Percentiles rank a stretch among this genome's conserved stretches.
Evolutionary conservation across 2,888 invertebrate species (phyloP).

Genomic region (Adelphocoris suturalis): DNA sequence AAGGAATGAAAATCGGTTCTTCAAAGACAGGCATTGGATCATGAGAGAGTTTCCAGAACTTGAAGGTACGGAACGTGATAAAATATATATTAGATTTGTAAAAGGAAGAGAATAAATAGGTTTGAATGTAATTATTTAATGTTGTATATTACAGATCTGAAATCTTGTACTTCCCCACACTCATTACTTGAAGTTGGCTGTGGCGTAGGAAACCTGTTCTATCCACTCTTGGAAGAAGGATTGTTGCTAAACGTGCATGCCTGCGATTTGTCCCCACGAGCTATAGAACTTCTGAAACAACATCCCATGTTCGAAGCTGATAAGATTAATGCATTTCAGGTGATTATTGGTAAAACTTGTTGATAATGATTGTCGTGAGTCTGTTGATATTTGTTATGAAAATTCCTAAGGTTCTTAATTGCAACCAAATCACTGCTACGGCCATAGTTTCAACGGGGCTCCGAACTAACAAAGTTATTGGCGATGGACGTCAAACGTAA

Average conservation of each 20-base stretch:
- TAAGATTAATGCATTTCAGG: constrained; percentile 62
- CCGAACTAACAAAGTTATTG: too few relatives aligned
- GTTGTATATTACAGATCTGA: constrained; percentile 29
- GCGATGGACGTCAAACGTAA: too few relatives aligned
- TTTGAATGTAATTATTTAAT: too few relatives aligned
- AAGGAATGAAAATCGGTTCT: constrained; percentile 94
- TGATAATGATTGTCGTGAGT: too few relatives aligned
- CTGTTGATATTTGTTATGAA: too few relatives aligned
- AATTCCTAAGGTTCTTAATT: too few relatives aligned
- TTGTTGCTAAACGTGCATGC: constrained; percentile 86
- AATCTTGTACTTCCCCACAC: neutral
- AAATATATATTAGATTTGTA: neutral
- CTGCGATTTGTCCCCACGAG: constrained; percentile 95
- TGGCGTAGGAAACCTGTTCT: constrained; percentile 98
- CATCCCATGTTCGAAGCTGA: constrained; percentile 83
- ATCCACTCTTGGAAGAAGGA: constrained; percentile 91
- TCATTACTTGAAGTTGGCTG: constrained; percentile 92
- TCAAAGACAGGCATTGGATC: constrained; percentile 98
- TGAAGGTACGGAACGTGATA: constrained; percentile 78
- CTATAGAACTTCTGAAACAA: constrained; percentile 90
- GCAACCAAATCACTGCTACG: too few relatives aligned
- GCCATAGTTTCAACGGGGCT: too few relatives aligned
- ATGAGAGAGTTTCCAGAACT: constrained; percentile 94
- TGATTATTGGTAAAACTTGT: neutral
- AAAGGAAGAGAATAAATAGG: too few relatives aligned